Percentiles rank a stretch among this genome's conserved stretches.
phyloP scores from a whole-genome alignment of 2,797 vertebrate genomes.

The Sparidentex hasta region DNA sequence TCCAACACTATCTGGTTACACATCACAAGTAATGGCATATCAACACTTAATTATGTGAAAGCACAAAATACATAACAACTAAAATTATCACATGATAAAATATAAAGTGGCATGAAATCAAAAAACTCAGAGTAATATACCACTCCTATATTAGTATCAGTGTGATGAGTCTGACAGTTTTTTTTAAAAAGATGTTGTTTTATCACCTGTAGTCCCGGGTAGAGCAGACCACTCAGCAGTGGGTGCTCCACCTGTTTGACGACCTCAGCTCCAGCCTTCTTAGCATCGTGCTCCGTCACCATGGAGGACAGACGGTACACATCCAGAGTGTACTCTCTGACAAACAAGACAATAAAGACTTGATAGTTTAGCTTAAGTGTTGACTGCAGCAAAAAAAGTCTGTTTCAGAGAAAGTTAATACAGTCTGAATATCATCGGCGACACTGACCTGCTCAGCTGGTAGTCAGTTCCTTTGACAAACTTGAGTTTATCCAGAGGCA shows the following conservation, averaged over 20 bases:
- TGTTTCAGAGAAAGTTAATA: background rate
- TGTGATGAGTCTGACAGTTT: background rate
- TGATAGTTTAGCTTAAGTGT: fast-evolving
- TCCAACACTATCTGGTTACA: too few species aligned
- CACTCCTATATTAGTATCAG: background rate
- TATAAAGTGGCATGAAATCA: too few species aligned
- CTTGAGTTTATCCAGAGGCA: slow-evolving; percentile 93
- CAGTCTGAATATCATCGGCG: fast-evolving
- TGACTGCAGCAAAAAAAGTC: background rate
- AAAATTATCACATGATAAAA: too few species aligned
- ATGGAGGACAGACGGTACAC: slow-evolving; percentile 95
- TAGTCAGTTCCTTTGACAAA: slow-evolving; percentile 95
- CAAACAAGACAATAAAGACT: background rate
- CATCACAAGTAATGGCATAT: too few species aligned
- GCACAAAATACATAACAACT: too few species aligned
- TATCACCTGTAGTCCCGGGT: slow-evolving; percentile 95
- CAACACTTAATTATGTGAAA: too few species aligned
- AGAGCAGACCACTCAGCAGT: slow-evolving; percentile 95
- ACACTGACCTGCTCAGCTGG: slow-evolving; percentile 95
- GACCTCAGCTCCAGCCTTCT: slow-evolving; percentile 98
- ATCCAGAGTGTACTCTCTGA: slow-evolving; percentile 96
- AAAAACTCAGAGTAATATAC: background rate
- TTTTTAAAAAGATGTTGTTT: background rate
- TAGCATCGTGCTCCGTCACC: slow-evolving; percentile 96
- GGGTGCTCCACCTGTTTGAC: slow-evolving; percentile 99